Evolutionary conservation across 2,797 vertebrate species (phyloP).

Genomic region (Malacoraja senta): DNA sequence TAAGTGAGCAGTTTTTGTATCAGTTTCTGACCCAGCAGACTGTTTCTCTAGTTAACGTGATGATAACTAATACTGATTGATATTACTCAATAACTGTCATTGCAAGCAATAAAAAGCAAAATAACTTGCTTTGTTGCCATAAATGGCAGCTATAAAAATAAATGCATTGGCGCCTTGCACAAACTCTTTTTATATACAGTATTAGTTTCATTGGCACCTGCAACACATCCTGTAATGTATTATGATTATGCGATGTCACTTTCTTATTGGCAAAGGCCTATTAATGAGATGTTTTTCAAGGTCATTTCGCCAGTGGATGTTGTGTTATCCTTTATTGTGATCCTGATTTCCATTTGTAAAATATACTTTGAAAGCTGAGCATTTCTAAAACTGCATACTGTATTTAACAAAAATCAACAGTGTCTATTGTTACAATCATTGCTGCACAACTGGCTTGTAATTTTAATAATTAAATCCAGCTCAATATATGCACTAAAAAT

Average conservation of each 20-base stretch:
- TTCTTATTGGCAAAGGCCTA: neutral
- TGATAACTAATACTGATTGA: constrained; percentile 21
- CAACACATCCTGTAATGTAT: neutral
- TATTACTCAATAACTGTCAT: neutral
- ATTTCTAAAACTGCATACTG: neutral
- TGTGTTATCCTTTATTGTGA: neutral
- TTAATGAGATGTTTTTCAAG: constrained; percentile 20
- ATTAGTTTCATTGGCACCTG: constrained; percentile 4
- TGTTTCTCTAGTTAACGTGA: neutral
- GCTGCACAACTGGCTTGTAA: neutral
- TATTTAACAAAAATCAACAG: neutral
- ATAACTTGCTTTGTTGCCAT: constrained; percentile 17
- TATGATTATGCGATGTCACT: neutral
- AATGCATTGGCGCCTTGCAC: neutral
- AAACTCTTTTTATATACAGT: neutral
- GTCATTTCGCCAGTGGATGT: constrained; percentile 4
- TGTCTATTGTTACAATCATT: neutral
- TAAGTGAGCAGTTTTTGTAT: neutral
- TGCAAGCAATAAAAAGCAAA: neutral
- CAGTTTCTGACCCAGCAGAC: neutral
- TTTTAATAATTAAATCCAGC: constrained; percentile 15
- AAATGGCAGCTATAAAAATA: constrained; percentile 26
- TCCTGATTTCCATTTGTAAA: neutral
- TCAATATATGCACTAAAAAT: neutral
- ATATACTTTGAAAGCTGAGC: neutral